These are phyloP conservation scores for Anolis apletophallus DNA, from an alignment of 2,797 vertebrate species.

Conservation along the genomic window DNA sequence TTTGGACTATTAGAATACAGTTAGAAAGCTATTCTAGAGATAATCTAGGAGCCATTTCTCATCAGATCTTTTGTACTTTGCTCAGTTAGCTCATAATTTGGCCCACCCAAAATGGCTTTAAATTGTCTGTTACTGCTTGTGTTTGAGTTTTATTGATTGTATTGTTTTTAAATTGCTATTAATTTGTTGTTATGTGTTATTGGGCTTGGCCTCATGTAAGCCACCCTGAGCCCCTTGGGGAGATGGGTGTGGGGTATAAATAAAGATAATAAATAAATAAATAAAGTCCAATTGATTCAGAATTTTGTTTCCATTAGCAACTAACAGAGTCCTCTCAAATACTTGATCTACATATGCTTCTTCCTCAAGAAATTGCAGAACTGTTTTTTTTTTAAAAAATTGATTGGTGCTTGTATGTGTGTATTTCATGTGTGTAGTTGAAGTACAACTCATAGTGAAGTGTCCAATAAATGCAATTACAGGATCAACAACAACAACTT, in stretches of 20 bases:
- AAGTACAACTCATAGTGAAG: background rate
- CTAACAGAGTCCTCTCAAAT: background rate
- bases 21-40: background rate
- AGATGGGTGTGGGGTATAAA: too few species aligned
- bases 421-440: background rate
- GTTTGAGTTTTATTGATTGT: too few species aligned
- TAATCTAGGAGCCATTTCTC: background rate
- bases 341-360: background rate
- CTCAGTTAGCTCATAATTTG: background rate
- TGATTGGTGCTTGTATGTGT: background rate
- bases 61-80: background rate
- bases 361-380: background rate
- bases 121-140: too few species aligned
- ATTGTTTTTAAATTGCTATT: too few species aligned
- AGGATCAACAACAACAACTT: background rate
- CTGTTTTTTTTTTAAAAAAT: background rate
- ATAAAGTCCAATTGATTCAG: background rate
- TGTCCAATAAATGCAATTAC: background rate
- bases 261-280: too few species aligned
- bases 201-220: too few species aligned
- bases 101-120: too few species aligned
- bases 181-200: too few species aligned
- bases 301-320: background rate
- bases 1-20: background rate
- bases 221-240: too few species aligned